Conservation (phyloP, 2,888 invertebrate species). For the Agonopterix alstromeriana region DNA sequence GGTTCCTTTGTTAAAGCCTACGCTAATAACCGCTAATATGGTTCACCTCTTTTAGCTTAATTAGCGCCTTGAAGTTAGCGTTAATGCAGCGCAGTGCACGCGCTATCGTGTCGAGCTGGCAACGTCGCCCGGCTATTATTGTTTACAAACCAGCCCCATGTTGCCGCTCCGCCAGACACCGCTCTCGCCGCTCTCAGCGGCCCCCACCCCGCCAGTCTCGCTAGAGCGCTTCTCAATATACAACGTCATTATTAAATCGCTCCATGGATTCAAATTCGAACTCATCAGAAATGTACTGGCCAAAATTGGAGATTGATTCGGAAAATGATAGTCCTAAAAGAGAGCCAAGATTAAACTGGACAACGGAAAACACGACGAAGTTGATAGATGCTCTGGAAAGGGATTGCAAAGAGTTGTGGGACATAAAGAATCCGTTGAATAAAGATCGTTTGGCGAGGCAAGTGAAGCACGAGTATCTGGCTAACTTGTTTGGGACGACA, state of each 20-base stretch:
- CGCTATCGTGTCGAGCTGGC: constrained; percentile 23
- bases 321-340: constrained; percentile 35
- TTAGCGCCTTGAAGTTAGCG: constrained; percentile 40
- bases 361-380: constrained; percentile 48
- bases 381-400: constrained; percentile 49
- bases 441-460: constrained; percentile 45
- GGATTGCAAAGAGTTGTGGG: constrained; percentile 61
- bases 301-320: constrained; percentile 50
- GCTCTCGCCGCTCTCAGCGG: constrained; percentile 47
- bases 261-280: constrained; percentile 57
- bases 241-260: constrained; percentile 26
- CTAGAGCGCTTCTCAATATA: constrained; percentile 54
- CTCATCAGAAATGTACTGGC: constrained; percentile 43
- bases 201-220: constrained; percentile 55
- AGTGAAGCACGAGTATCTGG: constrained; percentile 44
- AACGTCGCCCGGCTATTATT: constrained; percentile 27
- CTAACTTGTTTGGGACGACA: constrained; percentile 50
- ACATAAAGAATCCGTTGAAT: constrained; percentile 43
- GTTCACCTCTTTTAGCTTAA: constrained; percentile 32
- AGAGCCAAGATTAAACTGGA: constrained; percentile 40
- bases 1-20: constrained; percentile 32
- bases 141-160: constrained; percentile 15
- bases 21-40: constrained; percentile 48
- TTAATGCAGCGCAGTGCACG: constrained; percentile 23
- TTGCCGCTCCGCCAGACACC: constrained; percentile 58